Percentiles rank a stretch among this genome's conserved stretches.
These are phyloP conservation scores for Catotricha subobsoleta DNA, from an alignment of 2,888 invertebrate species.

Conservation along the genomic window DNA sequence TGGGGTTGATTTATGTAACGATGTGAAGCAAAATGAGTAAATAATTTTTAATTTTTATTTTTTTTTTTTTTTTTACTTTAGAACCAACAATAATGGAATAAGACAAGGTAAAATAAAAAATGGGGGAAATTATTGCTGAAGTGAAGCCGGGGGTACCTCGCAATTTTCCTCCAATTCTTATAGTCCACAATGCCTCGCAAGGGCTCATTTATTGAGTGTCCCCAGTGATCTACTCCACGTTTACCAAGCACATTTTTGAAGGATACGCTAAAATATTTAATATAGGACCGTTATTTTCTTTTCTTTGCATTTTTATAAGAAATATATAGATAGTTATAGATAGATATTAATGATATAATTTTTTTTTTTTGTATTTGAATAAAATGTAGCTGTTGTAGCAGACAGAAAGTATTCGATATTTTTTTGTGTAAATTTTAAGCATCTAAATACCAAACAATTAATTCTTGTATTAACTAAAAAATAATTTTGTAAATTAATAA, in stretches of 20 bases:
- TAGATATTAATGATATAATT: not conserved
- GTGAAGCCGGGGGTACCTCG: constrained; percentile 30
- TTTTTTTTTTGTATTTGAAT: too few species aligned
- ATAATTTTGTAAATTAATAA: not conserved
- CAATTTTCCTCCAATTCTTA: constrained; percentile 37
- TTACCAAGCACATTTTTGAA: constrained; percentile 13
- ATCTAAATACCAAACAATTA: too few species aligned
- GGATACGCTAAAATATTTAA: constrained; percentile 11
- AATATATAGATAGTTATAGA: not conserved
- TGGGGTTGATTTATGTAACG: too few species aligned
- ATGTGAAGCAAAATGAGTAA: too few species aligned
- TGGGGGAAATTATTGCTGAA: too few species aligned
- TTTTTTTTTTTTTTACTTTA: too few species aligned
- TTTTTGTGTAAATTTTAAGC: too few species aligned
- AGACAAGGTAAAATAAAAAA: not conserved
- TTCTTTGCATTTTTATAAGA: not conserved
- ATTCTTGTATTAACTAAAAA: not conserved
- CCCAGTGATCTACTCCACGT: constrained; percentile 22
- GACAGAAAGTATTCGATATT: too few species aligned
- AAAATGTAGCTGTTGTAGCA: not conserved
- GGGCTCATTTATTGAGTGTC: constrained; percentile 36
- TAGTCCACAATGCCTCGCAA: constrained; percentile 38
- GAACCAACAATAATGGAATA: too few species aligned
- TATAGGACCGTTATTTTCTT: not conserved
- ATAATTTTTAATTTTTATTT: too few species aligned